Conservation (phyloP, 2,113 vertebrate genomes). For the Clinocottus analis region DNA sequence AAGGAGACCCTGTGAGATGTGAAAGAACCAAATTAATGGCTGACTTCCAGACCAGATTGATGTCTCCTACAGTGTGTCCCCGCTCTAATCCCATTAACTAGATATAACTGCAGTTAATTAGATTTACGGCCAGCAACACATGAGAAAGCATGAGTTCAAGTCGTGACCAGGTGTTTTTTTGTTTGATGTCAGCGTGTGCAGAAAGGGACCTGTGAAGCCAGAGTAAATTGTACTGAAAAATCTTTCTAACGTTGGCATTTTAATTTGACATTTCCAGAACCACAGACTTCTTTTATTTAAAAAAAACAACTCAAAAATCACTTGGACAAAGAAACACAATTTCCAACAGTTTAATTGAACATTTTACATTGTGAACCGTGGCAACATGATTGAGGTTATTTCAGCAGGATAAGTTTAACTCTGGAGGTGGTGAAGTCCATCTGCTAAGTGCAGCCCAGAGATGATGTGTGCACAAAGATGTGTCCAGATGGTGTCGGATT, state of each 20-base stretch:
- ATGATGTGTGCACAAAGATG: slow-evolving; percentile 6
- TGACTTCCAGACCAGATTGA: slow-evolving; percentile 76
- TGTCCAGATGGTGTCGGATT: slow-evolving; percentile 31
- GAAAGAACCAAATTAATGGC: slow-evolving; percentile 71
- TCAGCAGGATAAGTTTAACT: slow-evolving; percentile 7
- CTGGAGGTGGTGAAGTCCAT: not conserved
- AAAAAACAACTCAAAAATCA: slow-evolving; percentile 23
- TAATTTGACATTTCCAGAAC: not conserved
- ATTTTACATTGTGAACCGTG: slow-evolving; percentile 1
- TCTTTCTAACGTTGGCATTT: not conserved
- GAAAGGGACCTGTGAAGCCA: not conserved
- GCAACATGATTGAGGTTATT: slow-evolving; percentile 13
- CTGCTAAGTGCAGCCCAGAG: slow-evolving; percentile 8
- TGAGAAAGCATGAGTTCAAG: slow-evolving; percentile 67
- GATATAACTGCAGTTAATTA: slow-evolving; percentile 73
- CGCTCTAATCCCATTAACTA: slow-evolving; percentile 77
- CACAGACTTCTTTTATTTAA: not conserved
- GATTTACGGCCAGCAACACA: slow-evolving; percentile 68
- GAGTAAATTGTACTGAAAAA: slow-evolving; percentile 11
- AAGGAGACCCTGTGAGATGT: slow-evolving; percentile 67
- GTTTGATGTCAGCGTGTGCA: slow-evolving; percentile 46
- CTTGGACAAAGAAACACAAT: slow-evolving; percentile 5
- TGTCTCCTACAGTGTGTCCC: slow-evolving; percentile 74
- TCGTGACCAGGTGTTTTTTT: slow-evolving; percentile 67
- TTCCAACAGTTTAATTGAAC: slow-evolving; percentile 1